A percentile compares a stretch with the other conserved stretches of the same genome.
Evolutionary conservation across 2,113 vertebrate genomes (phyloP).

Genomic region (Paramormyrops kingsleyae): DNA sequence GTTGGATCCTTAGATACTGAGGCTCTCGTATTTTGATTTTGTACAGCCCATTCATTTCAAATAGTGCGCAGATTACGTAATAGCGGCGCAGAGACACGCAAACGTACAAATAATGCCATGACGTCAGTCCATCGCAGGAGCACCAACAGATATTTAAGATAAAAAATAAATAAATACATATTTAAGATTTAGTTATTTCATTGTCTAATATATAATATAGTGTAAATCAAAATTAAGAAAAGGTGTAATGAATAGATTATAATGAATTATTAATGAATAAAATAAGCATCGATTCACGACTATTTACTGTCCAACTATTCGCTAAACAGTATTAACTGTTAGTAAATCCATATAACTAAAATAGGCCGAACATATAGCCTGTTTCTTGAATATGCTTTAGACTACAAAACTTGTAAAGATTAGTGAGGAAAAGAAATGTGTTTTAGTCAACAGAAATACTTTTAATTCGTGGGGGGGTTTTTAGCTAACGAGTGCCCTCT

Average conservation of each 20-base stretch:
- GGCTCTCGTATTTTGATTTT: background rate
- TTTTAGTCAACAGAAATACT: background rate
- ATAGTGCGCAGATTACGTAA: background rate
- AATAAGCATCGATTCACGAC: background rate
- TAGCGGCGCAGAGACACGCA: background rate
- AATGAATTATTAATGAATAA: background rate
- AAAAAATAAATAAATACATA: too few relatives aligned
- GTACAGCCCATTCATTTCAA: background rate
- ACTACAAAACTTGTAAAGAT: background rate
- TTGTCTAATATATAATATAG: background rate
- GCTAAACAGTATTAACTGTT: background rate
- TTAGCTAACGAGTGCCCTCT: constrained; percentile 10
- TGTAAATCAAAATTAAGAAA: background rate
- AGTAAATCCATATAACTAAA: background rate
- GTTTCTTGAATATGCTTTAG: background rate
- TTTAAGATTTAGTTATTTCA: background rate
- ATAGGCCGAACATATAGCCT: background rate
- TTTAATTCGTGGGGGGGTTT: background rate
- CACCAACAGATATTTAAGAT: background rate
- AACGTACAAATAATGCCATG: background rate
- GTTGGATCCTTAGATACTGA: background rate
- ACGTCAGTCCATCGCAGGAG: background rate
- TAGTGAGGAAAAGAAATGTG: background rate
- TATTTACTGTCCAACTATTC: background rate
- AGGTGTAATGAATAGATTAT: background rate